Evolutionary conservation across 2,888 invertebrate species (phyloP).

Genomic region (Ariolimax columbianus): DNA sequence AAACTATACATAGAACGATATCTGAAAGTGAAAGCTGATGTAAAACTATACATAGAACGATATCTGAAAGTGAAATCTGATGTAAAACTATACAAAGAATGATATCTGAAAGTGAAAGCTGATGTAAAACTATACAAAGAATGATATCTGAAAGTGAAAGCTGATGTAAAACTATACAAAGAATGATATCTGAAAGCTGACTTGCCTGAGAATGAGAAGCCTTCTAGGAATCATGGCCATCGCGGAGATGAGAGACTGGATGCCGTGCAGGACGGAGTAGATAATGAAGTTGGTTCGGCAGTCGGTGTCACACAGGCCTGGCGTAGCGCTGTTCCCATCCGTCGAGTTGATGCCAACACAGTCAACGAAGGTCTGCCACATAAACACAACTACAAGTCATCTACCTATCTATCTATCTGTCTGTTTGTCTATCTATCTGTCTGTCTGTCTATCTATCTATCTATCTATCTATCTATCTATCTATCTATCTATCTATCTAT

Average conservation of each 20-base stretch:
- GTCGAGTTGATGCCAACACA: conserved; percentile 19
- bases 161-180: too few species aligned
- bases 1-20: too few species aligned
- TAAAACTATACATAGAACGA: too few species aligned
- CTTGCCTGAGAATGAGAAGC: conserved; percentile 29
- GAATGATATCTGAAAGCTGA: too few species aligned
- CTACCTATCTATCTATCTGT: not conserved
- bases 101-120: too few species aligned
- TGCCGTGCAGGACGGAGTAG: conserved; percentile 21
- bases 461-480: not conserved
- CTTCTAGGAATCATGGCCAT: conserved; percentile 13
- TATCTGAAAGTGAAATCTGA: too few species aligned
- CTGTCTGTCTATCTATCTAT: not conserved
- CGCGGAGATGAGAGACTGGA: not conserved
- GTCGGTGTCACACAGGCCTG: conserved; percentile 33
- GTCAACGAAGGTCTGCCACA: conserved; percentile 16
- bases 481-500: not conserved
- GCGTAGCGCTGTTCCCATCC: not conserved
- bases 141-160: too few species aligned
- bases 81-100: too few species aligned
- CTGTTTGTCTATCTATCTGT: not conserved
- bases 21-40: too few species aligned
- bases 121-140: too few species aligned
- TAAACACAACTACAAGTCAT: not conserved
- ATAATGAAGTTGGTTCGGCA: conserved; percentile 37